phyloP scores from a whole-genome alignment of 2,888 invertebrate genomes.

The Apomyelois bistriatella region DNA sequence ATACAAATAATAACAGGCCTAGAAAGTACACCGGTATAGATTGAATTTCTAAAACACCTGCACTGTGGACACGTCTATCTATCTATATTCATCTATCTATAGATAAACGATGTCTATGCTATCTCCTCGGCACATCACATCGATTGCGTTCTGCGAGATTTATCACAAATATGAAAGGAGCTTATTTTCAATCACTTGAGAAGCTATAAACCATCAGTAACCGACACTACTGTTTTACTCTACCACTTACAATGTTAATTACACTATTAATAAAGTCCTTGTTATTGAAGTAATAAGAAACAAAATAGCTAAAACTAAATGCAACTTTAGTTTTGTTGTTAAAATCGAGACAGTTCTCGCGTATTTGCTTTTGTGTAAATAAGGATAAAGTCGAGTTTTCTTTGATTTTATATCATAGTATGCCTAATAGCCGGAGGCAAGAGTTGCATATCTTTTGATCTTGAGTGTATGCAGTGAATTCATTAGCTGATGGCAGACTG shows the following conservation, averaged over 20 bases:
- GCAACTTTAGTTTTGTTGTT: not conserved
- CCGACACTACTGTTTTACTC: conserved; percentile 35
- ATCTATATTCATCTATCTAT: not conserved
- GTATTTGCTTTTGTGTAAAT: not conserved
- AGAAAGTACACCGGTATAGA: conserved; percentile 2
- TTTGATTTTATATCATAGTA: conserved; percentile 17
- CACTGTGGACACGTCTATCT: conserved; percentile 5
- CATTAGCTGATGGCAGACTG: conserved; percentile 49
- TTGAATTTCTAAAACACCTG: conserved; percentile 9
- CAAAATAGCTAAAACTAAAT: not conserved
- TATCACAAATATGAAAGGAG: conserved; percentile 22
- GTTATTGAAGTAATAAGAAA: not conserved
- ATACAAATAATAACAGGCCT: conserved; percentile 2
- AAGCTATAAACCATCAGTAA: conserved; percentile 40
- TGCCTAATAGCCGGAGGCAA: conserved; percentile 39
- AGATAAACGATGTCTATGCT: conserved; percentile 6
- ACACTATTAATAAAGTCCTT: not conserved
- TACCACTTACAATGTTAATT: conserved; percentile 1
- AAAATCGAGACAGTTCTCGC: not conserved
- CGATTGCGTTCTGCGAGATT: conserved; percentile 5
- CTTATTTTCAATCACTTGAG: conserved; percentile 45
- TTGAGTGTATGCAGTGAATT: conserved; percentile 64
- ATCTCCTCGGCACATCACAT: conserved; percentile 5
- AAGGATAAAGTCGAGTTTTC: conserved; percentile 13
- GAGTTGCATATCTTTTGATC: conserved; percentile 70